Base-by-base conservation (phyloP, 1,140 invertebrate species). In the Sinonovacula constricta region DNA sequence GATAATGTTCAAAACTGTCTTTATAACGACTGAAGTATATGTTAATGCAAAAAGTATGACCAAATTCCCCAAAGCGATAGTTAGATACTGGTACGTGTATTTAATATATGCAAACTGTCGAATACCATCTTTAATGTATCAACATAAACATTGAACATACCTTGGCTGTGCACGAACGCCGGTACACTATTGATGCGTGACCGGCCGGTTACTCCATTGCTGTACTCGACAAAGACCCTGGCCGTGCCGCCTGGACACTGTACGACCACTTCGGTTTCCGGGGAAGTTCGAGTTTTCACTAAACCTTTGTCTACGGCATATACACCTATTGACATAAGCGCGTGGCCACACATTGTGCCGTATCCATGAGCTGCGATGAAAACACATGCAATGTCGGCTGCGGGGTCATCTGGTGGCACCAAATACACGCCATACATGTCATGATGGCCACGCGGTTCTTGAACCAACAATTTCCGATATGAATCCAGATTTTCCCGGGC, bases 321-420 rank as follows among this genome's bases (percentile, higher is more conserved):
- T 57, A 88, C 79, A 10, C 86, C 89, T 7, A 91, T 67, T 0
- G 90, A 84, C 22, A 91, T 89, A 30, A 87, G 75, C 0, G 84
- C 90, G 54, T 91, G 89, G 0, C 91, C 91, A 82, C 91, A 91
- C 91, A 91, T 91, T 3, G 88, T 90, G 54, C 86, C 85, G 71
- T 90, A 90, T 14, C 90, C 91, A 65, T 89, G 89, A 63, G 91
- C 91, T 79, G 91, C 86, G 30, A 90, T 85, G 65, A 91, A 91
- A 30, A 91, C 82, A 36, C 83, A 86, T 0, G 69, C 90, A 7
- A 91, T 26, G 75, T 91, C 87, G 0, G 90, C 89, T 0, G 78
- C 78, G 2, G 79, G 63, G 3, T 74, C 51, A 66, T 89, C 87
- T 5, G 88, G 82, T 31, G 75, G 26, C 10, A 90, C 86, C 18